A percentile compares a stretch with the other conserved stretches of the same genome.
phyloP scores from a whole-genome alignment of 2,113 vertebrate genomes.

The Choloepus hoffmanni region DNA sequence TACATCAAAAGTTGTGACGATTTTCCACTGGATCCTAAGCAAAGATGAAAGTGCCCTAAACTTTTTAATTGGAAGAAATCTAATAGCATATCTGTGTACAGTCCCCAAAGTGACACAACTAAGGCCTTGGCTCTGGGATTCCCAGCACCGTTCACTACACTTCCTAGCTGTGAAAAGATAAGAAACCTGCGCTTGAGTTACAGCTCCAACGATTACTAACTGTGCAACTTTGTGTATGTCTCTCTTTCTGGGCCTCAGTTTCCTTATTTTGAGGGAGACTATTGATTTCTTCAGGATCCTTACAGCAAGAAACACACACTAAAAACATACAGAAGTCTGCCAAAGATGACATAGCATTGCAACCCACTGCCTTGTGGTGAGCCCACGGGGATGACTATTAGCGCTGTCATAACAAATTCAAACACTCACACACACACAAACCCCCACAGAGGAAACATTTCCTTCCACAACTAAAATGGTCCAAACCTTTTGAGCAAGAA shows the following conservation, averaged over 20 bases:
- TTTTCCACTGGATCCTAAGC: background rate
- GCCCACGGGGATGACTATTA: background rate
- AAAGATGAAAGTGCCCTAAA: background rate
- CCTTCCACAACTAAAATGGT: constrained; percentile 57
- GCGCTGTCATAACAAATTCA: constrained; percentile 33
- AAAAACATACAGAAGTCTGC: background rate
- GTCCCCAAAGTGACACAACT: background rate
- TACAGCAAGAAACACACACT: background rate
- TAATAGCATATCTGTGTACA: background rate
- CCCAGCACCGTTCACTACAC: background rate
- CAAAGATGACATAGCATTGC: background rate
- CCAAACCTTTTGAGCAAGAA: constrained; percentile 54
- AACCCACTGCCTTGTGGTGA: background rate
- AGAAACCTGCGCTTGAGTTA: background rate
- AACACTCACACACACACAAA: background rate
- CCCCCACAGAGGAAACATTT: background rate
- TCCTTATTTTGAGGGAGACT: background rate
- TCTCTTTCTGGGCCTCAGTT: background rate
- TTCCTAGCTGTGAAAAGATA: background rate
- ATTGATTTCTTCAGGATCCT: background rate
- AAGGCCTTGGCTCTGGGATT: background rate
- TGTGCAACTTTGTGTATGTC: background rate
- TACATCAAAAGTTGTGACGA: background rate
- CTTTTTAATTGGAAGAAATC: background rate
- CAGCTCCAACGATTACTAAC: background rate